These are phyloP conservation scores for Scaptomyza parva DNA, from an alignment of 2,888 invertebrate genomes.

Conservation along the genomic window DNA sequence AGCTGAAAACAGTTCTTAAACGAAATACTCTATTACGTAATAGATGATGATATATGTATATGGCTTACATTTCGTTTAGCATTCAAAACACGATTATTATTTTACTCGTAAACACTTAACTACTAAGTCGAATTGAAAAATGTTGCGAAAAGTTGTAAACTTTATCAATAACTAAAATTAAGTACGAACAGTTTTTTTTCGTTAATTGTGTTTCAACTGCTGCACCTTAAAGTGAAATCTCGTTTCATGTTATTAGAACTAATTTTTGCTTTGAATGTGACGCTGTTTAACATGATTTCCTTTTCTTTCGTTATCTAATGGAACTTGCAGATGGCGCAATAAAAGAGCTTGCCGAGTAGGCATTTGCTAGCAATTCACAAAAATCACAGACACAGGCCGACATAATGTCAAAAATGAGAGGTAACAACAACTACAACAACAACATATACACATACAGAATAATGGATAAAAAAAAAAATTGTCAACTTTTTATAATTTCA, in stretches of 20 bases:
- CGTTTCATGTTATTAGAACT: background rate
- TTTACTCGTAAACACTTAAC: too few relatives aligned
- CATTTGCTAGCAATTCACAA: constrained; percentile 40
- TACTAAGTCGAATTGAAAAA: background rate
- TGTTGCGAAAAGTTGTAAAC: background rate
- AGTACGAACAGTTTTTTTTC: background rate
- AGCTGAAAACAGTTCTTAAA: constrained; percentile 17
- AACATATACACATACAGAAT: background rate
- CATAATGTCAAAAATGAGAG: constrained; percentile 73
- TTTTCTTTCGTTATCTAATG: background rate
- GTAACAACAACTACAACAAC: constrained; percentile 25
- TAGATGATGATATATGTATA: constrained; percentile 1
- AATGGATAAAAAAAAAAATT: too few relatives aligned
- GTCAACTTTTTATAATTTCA: background rate
- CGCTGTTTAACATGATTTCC: background rate
- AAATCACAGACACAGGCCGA: constrained; percentile 11
- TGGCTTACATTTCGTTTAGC: background rate
- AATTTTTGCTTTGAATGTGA: background rate
- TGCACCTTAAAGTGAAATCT: background rate
- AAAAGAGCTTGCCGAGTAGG: constrained; percentile 40
- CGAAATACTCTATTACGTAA: constrained; percentile 3
- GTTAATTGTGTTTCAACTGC: background rate
- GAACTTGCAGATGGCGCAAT: constrained; percentile 54
- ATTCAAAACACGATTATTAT: constrained; percentile 7
- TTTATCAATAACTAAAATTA: background rate